A percentile compares a stretch with the other conserved stretches of the same genome.
Conservation (phyloP, 1,140 invertebrate genomes). For the Meloidogyne floridensis region DNA sequence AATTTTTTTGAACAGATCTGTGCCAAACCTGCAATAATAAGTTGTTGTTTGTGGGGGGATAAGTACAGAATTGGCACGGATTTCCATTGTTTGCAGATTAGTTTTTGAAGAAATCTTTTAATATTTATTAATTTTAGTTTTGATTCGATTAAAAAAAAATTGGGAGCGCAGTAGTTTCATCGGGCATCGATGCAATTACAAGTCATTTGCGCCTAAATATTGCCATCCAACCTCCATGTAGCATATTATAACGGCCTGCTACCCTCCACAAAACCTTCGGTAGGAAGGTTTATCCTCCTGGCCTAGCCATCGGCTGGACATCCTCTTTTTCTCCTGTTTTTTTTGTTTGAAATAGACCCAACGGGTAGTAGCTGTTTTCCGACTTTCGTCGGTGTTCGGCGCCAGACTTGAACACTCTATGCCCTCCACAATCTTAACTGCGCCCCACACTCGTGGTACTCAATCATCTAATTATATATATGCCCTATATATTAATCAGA, state of each 20-base stretch:
- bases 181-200: constrained; percentile 12
- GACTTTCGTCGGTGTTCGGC: no score
- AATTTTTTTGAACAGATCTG: constrained; percentile 66
- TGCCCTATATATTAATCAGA: no score
- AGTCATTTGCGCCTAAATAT: no score
- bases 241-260: not conserved
- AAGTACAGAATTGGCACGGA: constrained; percentile 70
- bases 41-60: constrained; percentile 86
- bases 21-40: constrained; percentile 80
- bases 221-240: not conserved
- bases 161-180: not conserved
- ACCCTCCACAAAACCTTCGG: no score
- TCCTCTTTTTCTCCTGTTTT: no score
- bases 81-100: constrained; percentile 38
- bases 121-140: not conserved
- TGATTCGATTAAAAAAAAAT: not conserved
- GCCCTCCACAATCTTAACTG: not conserved
- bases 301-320: no score
- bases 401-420: not conserved
- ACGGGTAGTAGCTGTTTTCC: no score
- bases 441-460: no score
- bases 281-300: no score
- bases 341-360: no score
- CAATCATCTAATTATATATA: no score
- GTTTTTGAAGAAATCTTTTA: constrained; percentile 7